phyloP scores from a whole-genome alignment of 1,140 invertebrate genomes.

The Melipona quadrifasciata region DNA sequence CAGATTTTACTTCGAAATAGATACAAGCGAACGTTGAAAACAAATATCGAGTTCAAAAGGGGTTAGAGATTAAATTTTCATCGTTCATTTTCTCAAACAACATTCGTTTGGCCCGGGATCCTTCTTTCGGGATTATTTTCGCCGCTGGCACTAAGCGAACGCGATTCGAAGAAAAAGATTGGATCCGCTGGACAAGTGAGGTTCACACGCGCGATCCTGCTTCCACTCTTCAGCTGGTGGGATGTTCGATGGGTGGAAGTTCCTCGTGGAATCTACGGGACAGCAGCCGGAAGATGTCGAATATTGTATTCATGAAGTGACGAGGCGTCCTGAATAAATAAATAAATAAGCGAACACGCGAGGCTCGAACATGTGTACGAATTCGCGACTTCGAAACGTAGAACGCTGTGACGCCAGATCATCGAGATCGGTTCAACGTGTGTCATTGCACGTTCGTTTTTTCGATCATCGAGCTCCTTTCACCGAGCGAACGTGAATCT shows the following conservation, averaged over 20 bases:
- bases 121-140: too few species aligned
- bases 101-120: too few species aligned
- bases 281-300: conserved; percentile 52
- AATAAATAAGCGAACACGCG: conserved; percentile 66
- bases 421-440: background rate
- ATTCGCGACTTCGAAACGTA: background rate
- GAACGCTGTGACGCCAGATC: background rate
- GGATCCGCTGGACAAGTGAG: conserved; percentile 30
- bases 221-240: background rate
- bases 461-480: too few species aligned
- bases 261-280: conserved; percentile 41
- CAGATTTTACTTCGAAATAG: too few species aligned
- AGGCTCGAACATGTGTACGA: background rate
- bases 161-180: background rate
- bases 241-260: conserved; percentile 17
- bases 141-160: too few species aligned
- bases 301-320: conserved; percentile 76
- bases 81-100: too few species aligned
- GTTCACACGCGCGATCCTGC: background rate
- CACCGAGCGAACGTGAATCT: too few species aligned
- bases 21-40: too few species aligned
- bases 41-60: too few species aligned
- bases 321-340: conserved; percentile 73
- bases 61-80: too few species aligned
- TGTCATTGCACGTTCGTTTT: too few species aligned